A percentile compares a stretch with the other conserved stretches of the same genome.
phyloP scores from a whole-genome alignment of 2,797 vertebrate species.

The Hoplostethus atlanticus region DNA sequence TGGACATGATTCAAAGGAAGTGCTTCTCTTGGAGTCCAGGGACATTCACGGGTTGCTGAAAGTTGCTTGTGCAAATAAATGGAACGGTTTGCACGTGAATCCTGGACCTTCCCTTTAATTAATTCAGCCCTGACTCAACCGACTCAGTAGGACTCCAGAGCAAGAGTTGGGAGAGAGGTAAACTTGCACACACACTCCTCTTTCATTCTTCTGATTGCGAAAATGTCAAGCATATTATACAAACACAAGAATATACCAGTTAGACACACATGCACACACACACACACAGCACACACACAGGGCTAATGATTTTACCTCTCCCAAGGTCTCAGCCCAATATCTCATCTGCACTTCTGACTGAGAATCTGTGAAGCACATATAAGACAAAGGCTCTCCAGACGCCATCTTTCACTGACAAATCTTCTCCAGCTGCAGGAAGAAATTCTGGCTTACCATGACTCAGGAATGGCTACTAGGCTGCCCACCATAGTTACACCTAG shows the following conservation, averaged over 20 bases:
- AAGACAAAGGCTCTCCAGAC: background rate
- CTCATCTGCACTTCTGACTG: conserved; percentile 10
- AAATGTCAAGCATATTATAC: no score
- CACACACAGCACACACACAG: conserved; percentile 5
- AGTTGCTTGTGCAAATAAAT: background rate
- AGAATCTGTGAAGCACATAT: conserved; percentile 1
- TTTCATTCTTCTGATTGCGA: no score
- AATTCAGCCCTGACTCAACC: background rate
- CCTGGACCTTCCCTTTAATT: background rate
- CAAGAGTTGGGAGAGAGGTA: background rate
- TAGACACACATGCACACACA: background rate
- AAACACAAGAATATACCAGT: background rate
- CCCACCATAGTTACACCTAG: background rate
- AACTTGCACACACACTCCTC: background rate
- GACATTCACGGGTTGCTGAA: conserved; percentile 2
- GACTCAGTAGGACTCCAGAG: background rate
- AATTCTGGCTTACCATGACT: background rate
- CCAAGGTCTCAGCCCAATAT: conserved; percentile 3
- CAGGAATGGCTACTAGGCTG: background rate
- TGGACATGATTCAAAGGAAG: background rate
- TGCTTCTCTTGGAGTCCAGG: no score
- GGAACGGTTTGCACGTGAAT: background rate
- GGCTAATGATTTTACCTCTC: background rate
- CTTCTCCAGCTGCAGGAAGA: background rate
- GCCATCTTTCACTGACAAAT: background rate